These are phyloP conservation scores for Lateolabrax maculatus DNA, from an alignment of 2,797 vertebrate genomes.

Conservation along the genomic window DNA sequence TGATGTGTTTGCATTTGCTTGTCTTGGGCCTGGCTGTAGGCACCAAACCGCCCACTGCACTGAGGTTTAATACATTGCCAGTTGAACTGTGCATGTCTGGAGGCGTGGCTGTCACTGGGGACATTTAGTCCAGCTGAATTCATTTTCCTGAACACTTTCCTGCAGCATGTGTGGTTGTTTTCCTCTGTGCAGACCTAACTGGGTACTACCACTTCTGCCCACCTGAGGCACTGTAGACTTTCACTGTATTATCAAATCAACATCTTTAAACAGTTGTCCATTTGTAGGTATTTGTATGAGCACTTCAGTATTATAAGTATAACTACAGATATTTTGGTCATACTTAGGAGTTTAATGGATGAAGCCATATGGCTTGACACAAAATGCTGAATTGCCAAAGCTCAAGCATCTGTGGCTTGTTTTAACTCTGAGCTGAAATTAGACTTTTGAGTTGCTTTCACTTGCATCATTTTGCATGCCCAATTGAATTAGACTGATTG, in stretches of 20 bases:
- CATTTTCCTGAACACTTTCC: slow-evolving; percentile 35
- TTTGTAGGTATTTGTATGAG: slow-evolving; percentile 30
- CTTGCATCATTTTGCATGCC: slow-evolving; percentile 76
- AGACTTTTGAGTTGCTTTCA: slow-evolving; percentile 72
- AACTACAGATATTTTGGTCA: slow-evolving; percentile 41
- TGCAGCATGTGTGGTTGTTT: slow-evolving; percentile 9
- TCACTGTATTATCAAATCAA: background rate
- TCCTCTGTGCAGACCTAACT: background rate
- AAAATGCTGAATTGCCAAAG: slow-evolving; percentile 50
- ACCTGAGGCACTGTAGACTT: slow-evolving; percentile 31
- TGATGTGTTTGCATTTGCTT: slow-evolving; percentile 26
- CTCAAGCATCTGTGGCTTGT: slow-evolving; percentile 60
- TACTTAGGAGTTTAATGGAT: slow-evolving; percentile 41
- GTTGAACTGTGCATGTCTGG: slow-evolving; percentile 37
- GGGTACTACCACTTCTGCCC: slow-evolving; percentile 14
- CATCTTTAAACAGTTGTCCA: background rate
- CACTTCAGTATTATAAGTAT: background rate
- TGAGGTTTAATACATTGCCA: slow-evolving; percentile 20
- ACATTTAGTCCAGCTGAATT: slow-evolving; percentile 45
- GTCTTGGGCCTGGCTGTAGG: background rate
- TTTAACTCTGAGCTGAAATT: slow-evolving; percentile 71
- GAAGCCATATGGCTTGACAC: slow-evolving; percentile 37
- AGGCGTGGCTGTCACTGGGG: slow-evolving; percentile 32
- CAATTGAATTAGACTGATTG: slow-evolving; percentile 80
- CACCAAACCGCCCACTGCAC: slow-evolving; percentile 16